Evolutionary conservation across 2,888 invertebrate species (phyloP), one percentile per base, ranked within the genome.

Genomic region (Rhimphoctona megacephalus): DNA sequence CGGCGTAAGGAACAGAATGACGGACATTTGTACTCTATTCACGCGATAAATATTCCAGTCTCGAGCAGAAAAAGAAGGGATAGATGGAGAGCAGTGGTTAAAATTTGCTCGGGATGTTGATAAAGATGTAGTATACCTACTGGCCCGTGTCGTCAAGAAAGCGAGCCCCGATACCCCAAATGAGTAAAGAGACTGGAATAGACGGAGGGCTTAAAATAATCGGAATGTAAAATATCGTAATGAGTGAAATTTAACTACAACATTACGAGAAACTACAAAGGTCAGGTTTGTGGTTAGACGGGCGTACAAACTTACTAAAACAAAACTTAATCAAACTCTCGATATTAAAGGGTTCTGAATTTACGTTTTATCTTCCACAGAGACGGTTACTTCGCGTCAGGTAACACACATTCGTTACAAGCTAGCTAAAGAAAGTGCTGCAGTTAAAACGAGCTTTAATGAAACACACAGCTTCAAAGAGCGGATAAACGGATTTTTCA

Each of bases 21-120:
- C 78, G 67, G n/a, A 54, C 78, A 67, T 78, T 61, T 57, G 73
- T 36, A 36, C 39, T 25, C 73, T 17, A 36, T 57, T 54, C 36
- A 9, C 14, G 36, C 7, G 54, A 73, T 22, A 14, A 73, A 57
- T 57, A 22, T 57, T 39, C 5, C 9, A 7, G 8, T 22, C 3
- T 5, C 11, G 19, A 22, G 54, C 11, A 22, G 19, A 52, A 46
- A 30, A 70, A 46, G 46, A 73, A 36, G 5, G 22, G 22, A 67
- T 43, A 14, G 25, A 43, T 22, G 39, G 22, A 67, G 43, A 36
- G 22, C 14, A n/a, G 67, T 22, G 54, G 36, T 73, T 36, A 73
- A 54, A 54, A 73, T 36, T 73, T n/a, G 22, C 9, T n/a, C 54
- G n/a, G 19, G 11, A n/a, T 49, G n/a, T 72, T 52, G 33, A 17